Base-by-base conservation (phyloP, 2,797 vertebrate species). In the Ispidina picta region DNA sequence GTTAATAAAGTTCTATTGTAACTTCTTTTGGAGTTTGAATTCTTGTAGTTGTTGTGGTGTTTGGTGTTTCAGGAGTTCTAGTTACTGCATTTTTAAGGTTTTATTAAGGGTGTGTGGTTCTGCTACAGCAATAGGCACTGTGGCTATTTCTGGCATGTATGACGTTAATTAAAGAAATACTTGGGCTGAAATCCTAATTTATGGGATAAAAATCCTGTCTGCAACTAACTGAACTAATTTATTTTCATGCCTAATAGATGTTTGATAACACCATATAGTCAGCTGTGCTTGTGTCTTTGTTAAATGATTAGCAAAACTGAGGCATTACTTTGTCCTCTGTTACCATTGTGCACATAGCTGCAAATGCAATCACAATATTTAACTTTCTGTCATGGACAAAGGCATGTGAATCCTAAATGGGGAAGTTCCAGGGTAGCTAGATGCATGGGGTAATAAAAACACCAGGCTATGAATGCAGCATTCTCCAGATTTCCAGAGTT, bases 1-100 rank as follows among this genome's bases (percentile, higher is more conserved):
- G 58, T 82, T 88, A 94, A 91, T 96, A 96, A 93, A 96, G 73
- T 91, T 96, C 21, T 87, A 14, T 55, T 83, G 3, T 81, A 85
- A 81, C 69, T 81, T 91, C 66, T 37, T 88, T 78, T 92, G 86
- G 86, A 91, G 81, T 94, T 87, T 85, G 55, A 69, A 78, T 93
- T 94, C 62, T 93, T 95, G 56, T 60, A 82, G 68, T 74, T 62
- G 64, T 71, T 77, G 14, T 78, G 33, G 60, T 62, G 39, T 26
- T 69, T 2, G 3, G 10, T 86, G 22, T 84, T 58, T 35, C 69
- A 83, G 81, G n/a, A 37, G 58, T 46, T 92, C 64, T 65, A 17
- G 7, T 68, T 64, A 18, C 3, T 69, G 12, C 69, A 70, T 79
- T 88, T 85, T 65, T 70, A 86, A 41, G 15, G 10, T 21, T 73